Base-by-base conservation (phyloP, 2,113 vertebrate genomes). In the Pionites leucogaster region DNA sequence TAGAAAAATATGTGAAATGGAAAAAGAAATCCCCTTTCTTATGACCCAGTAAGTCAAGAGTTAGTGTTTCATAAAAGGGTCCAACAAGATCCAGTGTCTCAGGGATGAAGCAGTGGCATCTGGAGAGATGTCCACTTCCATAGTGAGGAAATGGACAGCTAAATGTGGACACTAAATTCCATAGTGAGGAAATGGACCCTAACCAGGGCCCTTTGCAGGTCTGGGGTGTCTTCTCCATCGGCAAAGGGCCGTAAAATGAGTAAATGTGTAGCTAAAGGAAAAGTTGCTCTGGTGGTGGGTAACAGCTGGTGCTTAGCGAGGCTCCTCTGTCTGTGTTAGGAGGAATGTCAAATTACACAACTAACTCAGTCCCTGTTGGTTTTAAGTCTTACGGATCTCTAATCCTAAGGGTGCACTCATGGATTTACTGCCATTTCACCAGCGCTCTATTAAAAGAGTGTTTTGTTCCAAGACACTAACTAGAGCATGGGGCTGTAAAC, bases 311-410 rank as follows among this genome's bases (percentile, higher is more conserved):
- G 72, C 82, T 83, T 5, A 11, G 15, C 50, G 82, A 92, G 41
- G 8, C 50, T 86, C 41, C 44, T 86, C 16, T 33, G 12, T 50
- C 62, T 77, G 42, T 17, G 52, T 82, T 70, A n/a, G 27, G 76
- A 93, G 89, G 59, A 92, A 95, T 6, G 64, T 70, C 86, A 68
- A 86, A 95, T 84, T 7, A 71, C 83, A 88, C 89, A 86, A 94
- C 83, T 81, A 67, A 88, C 88, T 71, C 72, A 84, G 57, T 67
- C 93, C 77, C 88, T 75, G 69, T 31, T 93, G 90, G 75, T 53
- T 88, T 93, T 52, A 82, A 90, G 60, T 76, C 88, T 82, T 59
- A 64, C 35, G 72, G 86, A 88, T 78, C 72, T 70, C 69, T 35
- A 39, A 63, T 77, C 86, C 94, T 69, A 2, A 83, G 77, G 88